These are phyloP conservation scores for Eupithecia insigniata DNA, from an alignment of 2,888 invertebrate genomes.

Conservation along the genomic window DNA sequence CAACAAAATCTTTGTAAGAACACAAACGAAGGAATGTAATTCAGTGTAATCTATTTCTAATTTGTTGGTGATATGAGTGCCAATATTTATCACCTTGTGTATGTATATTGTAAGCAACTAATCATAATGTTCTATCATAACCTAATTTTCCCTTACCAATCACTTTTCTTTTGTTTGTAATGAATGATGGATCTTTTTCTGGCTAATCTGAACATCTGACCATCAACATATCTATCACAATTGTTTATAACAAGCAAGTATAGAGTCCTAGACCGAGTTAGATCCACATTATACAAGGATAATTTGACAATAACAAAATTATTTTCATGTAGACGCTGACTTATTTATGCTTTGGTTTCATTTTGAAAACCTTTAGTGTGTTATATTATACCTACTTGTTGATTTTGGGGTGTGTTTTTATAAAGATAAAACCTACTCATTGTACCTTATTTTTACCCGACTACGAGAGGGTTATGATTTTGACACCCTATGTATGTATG, in stretches of 20 bases:
- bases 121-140: constrained; percentile 35
- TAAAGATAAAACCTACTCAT: not conserved
- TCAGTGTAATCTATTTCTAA: constrained; percentile 16
- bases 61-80: constrained; percentile 6
- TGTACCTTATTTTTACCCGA: no score
- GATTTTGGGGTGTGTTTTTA: not conserved
- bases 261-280: not conserved
- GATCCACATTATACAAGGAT: not conserved
- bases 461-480: no score
- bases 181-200: constrained; percentile 21
- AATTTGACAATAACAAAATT: not conserved
- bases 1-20: constrained; percentile 61
- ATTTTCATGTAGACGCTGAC: not conserved
- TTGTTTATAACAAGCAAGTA: not conserved
- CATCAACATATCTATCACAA: constrained; percentile 7
- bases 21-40: constrained; percentile 17
- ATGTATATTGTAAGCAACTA: constrained; percentile 18
- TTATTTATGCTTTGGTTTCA: not conserved
- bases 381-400: not conserved
- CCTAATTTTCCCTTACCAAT: constrained; percentile 32
- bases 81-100: constrained; percentile 9
- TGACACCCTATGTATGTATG: no score
- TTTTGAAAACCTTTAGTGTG: not conserved
- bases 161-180: constrained; percentile 42
- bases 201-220: constrained; percentile 27